Percentiles rank a stretch among this genome's conserved stretches.
These are phyloP conservation scores for Pomacea canaliculata DNA, from an alignment of 2,888 invertebrate species.

Conservation along the genomic window DNA sequence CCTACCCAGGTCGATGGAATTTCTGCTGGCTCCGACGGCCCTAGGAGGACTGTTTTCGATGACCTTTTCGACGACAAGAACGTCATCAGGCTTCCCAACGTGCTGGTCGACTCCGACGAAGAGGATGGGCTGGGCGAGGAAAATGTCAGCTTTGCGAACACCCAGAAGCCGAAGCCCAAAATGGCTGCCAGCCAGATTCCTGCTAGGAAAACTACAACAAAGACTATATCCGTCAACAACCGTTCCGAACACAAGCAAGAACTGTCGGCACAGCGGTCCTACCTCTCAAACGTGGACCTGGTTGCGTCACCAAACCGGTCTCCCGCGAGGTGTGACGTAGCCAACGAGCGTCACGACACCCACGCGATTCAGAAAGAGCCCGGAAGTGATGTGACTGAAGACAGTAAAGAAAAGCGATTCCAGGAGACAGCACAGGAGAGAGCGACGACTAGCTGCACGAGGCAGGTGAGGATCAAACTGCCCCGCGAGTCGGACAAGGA, in stretches of 20 bases:
- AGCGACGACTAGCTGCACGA: neutral
- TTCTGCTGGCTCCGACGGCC: neutral
- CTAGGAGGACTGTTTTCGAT: neutral
- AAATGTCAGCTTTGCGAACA: neutral
- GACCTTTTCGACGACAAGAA: neutral
- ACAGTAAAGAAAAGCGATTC: neutral
- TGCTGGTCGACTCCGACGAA: constrained; percentile 19
- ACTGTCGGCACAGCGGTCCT: too few species aligned
- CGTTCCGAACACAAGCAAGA: too few species aligned
- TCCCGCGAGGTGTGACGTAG: too few species aligned
- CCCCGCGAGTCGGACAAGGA: neutral
- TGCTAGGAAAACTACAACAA: too few species aligned
- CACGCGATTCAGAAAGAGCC: neutral
- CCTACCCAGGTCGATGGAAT: neutral
- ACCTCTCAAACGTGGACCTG: too few species aligned
- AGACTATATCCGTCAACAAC: too few species aligned
- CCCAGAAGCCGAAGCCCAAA: neutral
- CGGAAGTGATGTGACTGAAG: neutral
- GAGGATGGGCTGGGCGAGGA: constrained; percentile 1
- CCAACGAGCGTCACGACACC: too few species aligned
- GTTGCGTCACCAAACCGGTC: too few species aligned
- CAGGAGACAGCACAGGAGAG: neutral
- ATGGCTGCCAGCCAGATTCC: neutral
- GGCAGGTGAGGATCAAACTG: neutral
- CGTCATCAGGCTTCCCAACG: constrained; percentile 17